Conservation (phyloP, 2,888 invertebrate genomes). For the Arctia plantaginis region DNA sequence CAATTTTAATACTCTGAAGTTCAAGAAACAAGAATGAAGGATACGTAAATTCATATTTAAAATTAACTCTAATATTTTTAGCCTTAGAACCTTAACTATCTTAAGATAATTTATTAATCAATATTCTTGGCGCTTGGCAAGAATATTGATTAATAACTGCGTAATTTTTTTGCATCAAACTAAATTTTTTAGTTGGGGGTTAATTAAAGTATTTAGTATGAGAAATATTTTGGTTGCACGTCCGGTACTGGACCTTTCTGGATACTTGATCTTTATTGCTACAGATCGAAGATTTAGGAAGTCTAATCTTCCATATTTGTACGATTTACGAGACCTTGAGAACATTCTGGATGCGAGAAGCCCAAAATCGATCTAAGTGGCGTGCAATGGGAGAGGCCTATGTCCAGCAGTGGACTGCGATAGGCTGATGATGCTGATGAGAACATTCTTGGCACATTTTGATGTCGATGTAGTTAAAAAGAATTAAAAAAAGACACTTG, state of each 20-base stretch:
- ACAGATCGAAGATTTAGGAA: slow-evolving; percentile 62
- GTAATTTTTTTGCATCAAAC: too few species aligned
- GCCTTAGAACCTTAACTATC: too few species aligned
- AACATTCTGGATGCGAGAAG: too few species aligned
- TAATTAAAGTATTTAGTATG: too few species aligned
- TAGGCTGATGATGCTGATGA: too few species aligned
- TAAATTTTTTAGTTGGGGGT: too few species aligned
- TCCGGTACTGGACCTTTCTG: slow-evolving; percentile 64
- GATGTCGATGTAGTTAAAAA: slow-evolving; percentile 53
- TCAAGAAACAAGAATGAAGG: slow-evolving; percentile 48
- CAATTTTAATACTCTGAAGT: slow-evolving; percentile 25
- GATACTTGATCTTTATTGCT: slow-evolving; percentile 58
- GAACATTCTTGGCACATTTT: slow-evolving; percentile 58
- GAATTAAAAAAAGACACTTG: slow-evolving; percentile 60
- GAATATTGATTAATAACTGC: too few species aligned
- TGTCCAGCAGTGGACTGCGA: too few species aligned
- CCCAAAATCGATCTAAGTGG: too few species aligned
- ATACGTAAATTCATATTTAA: slow-evolving; percentile 44
- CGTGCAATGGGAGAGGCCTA: too few species aligned
- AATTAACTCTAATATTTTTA: too few species aligned
- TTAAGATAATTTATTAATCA: too few species aligned
- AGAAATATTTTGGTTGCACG: slow-evolving; percentile 15
- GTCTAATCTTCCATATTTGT: slow-evolving; percentile 57
- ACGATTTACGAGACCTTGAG: slow-evolving; percentile 58
- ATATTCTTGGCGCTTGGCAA: slow-evolving; percentile 52